Conservation (phyloP, 2,797 vertebrate species). For the Etheostoma nigrum region DNA sequence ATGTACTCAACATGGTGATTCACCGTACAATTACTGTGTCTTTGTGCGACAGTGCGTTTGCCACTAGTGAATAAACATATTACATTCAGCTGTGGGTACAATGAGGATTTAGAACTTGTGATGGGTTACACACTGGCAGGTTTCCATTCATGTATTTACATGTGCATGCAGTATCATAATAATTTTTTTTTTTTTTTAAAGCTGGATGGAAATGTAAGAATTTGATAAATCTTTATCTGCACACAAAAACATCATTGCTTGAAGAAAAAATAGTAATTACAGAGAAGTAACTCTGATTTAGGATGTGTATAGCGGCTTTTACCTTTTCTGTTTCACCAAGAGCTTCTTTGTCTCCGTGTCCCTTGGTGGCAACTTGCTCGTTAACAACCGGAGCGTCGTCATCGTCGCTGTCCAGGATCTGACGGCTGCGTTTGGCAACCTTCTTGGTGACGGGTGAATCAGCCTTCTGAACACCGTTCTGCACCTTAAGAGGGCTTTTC, state of each 20-base stretch:
- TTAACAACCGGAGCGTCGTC: constrained; percentile 70
- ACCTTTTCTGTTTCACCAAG: constrained; percentile 63
- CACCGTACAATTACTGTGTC: constrained; percentile 38
- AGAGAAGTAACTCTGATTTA: background rate
- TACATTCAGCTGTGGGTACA: background rate
- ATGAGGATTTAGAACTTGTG: constrained; percentile 5
- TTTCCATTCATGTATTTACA: too few species aligned
- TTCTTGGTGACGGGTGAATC: constrained; percentile 81
- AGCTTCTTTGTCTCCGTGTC: constrained; percentile 35
- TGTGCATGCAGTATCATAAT: too few species aligned
- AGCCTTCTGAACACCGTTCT: constrained; percentile 75
- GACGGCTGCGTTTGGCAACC: constrained; percentile 76
- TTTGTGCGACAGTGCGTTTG: constrained; percentile 39
- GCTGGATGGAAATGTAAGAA: too few species aligned
- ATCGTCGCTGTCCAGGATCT: constrained; percentile 85
- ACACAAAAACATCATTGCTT: too few species aligned
- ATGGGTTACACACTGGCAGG: background rate
- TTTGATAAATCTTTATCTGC: too few species aligned
- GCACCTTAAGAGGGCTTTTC: constrained; percentile 85
- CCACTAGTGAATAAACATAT: constrained; percentile 20
- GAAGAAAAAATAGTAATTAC: background rate
- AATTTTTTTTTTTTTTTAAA: too few species aligned
- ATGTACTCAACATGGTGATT: constrained; percentile 46
- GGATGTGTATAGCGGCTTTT: background rate
- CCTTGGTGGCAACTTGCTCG: constrained; percentile 47